A percentile compares a stretch with the other conserved stretches of the same genome.
Conservation (phyloP, 2,797 vertebrate genomes). For the Falco cherrug region DNA sequence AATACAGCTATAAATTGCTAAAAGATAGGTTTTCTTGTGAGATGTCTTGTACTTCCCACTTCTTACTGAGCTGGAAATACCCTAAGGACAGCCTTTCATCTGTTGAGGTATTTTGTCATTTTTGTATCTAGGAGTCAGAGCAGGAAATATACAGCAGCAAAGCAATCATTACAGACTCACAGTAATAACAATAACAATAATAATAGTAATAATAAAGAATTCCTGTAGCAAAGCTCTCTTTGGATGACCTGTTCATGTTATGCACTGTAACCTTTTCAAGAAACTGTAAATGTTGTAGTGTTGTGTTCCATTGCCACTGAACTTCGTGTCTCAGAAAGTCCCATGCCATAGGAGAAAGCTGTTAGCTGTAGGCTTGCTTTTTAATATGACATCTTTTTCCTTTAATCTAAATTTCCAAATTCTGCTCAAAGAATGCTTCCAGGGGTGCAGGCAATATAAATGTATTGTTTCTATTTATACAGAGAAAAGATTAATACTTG, state of each 20-base stretch:
- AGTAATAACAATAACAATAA: neutral
- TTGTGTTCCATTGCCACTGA: neutral
- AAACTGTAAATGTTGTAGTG: neutral
- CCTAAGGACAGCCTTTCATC: constrained; percentile 8
- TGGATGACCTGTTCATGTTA: neutral
- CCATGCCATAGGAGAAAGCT: neutral
- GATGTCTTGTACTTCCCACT: neutral
- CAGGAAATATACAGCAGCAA: neutral
- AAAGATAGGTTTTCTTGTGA: constrained; percentile 18
- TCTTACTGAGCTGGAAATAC: constrained; percentile 37
- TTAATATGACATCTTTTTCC: neutral
- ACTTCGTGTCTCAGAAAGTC: neutral
- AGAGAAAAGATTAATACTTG: neutral
- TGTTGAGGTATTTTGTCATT: neutral
- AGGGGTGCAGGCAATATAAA: neutral
- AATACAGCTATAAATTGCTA: neutral
- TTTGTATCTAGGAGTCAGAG: neutral
- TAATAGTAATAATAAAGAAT: neutral
- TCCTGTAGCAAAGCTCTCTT: neutral
- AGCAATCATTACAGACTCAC: neutral
- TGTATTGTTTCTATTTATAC: neutral
- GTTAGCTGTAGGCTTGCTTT: constrained; percentile 4
- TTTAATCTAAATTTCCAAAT: constrained; percentile 30
- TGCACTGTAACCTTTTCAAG: neutral
- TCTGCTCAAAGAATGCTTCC: neutral